These are phyloP conservation scores for Enteromius argenteus DNA, from an alignment of 2,797 vertebrate genomes.

Conservation along the genomic window DNA sequence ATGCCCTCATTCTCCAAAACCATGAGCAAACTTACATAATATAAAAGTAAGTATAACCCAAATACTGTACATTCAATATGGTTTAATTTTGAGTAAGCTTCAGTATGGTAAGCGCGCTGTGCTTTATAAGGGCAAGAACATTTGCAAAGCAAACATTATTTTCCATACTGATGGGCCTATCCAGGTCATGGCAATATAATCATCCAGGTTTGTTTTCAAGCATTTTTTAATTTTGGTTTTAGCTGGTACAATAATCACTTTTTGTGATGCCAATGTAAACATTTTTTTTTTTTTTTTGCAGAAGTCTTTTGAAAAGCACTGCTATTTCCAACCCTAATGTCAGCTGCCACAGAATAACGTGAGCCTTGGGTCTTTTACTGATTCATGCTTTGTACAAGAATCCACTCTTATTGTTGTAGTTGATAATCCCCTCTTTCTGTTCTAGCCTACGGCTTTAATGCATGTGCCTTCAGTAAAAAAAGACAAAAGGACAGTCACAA, in stretches of 20 bases:
- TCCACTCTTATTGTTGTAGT: neutral
- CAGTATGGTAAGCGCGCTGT: neutral
- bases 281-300: neutral
- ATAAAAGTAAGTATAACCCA: neutral
- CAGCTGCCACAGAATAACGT: constrained; percentile 40
- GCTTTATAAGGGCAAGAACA: neutral
- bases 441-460: neutral
- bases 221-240: neutral
- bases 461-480: neutral
- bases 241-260: neutral
- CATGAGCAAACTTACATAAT: neutral
- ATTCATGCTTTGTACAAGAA: constrained; percentile 37
- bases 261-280: neutral
- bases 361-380: constrained; percentile 37
- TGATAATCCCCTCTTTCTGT: constrained; percentile 26
- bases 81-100: neutral
- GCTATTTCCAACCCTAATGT: neutral
- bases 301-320: neutral
- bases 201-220: neutral
- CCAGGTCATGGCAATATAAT: neutral
- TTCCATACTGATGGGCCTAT: neutral
- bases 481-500: neutral
- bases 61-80: neutral
- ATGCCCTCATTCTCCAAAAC: neutral
- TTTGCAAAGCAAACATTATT: neutral